Percentiles rank a stretch among this genome's conserved stretches.
phyloP scores from a whole-genome alignment of 30 jellyfish, hydroid and myxozoan genomes.

The Catostylus mosaicus region DNA sequence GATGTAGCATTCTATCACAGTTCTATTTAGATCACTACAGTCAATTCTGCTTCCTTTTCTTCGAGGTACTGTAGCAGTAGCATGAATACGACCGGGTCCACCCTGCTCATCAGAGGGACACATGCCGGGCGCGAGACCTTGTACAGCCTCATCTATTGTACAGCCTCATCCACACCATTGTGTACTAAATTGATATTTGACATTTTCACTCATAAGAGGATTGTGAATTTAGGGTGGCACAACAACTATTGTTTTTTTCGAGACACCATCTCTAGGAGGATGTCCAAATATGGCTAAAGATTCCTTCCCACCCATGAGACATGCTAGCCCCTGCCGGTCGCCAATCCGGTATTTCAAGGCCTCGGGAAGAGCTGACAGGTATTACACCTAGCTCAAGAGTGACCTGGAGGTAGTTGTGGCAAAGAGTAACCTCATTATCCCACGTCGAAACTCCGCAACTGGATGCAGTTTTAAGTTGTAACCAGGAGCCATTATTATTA shows the following conservation, averaged over 20 bases:
- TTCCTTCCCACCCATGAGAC: background rate
- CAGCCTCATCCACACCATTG: background rate
- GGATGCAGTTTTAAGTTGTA: too few relatives aligned
- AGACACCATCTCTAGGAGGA: background rate
- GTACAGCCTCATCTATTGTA: background rate
- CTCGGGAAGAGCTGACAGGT: too few relatives aligned
- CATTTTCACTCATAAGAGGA: background rate
- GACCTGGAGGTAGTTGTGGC: too few relatives aligned
- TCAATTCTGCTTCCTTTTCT: background rate
- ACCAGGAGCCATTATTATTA: too few relatives aligned
- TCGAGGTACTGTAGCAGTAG: slow-evolving; percentile 2
- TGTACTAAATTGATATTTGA: background rate
- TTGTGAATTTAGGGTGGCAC: too few relatives aligned
- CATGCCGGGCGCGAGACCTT: slow-evolving; percentile 21
- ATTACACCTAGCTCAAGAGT: too few relatives aligned
- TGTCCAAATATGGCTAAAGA: background rate
- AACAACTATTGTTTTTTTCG: too few relatives aligned
- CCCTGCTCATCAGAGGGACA: slow-evolving; percentile 16
- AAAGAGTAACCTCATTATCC: too few relatives aligned
- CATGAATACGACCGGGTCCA: slow-evolving; percentile 26
- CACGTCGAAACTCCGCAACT: too few relatives aligned
- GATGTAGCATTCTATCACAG: slow-evolving; percentile 18
- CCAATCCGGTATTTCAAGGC: too few relatives aligned
- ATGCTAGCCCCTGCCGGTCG: too few relatives aligned
- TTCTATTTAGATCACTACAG: background rate